Conservation (phyloP, 2,888 invertebrate species). For the Clivina fossor region DNA sequence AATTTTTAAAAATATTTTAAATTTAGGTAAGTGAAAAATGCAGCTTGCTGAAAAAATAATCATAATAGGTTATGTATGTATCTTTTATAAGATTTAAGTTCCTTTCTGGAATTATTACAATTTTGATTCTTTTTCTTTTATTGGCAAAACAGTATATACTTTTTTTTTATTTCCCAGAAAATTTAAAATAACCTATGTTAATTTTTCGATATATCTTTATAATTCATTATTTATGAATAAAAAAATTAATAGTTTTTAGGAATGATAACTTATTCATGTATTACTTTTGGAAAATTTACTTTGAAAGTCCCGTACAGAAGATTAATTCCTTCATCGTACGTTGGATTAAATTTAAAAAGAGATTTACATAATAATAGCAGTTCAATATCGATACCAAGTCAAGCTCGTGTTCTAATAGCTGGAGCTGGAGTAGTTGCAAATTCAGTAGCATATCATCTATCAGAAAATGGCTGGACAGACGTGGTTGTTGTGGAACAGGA, state of each 20-base stretch:
- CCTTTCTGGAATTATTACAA: too few species aligned
- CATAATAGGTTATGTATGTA: too few species aligned
- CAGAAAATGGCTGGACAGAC: slow-evolving; percentile 68
- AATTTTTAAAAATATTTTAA: too few species aligned
- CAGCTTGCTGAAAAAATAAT: too few species aligned
- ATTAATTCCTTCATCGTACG: background rate
- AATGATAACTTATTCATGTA: slow-evolving; percentile 25
- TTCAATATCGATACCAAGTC: slow-evolving; percentile 46
- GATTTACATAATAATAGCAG: slow-evolving; percentile 5
- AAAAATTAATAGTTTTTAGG: too few species aligned
- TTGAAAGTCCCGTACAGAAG: slow-evolving; percentile 17
- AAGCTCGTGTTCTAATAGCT: slow-evolving; percentile 61
- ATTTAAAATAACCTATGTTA: background rate
- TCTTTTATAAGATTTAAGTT: too few species aligned
- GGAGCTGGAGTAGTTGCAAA: slow-evolving; percentile 74
- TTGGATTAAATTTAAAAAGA: slow-evolving; percentile 11
- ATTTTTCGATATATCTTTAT: background rate
- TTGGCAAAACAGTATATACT: too few species aligned
- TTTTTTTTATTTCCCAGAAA: background rate
- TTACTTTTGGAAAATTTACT: slow-evolving; percentile 1
- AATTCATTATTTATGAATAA: too few species aligned
- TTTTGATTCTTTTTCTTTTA: too few species aligned
- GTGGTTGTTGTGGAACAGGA: slow-evolving; percentile 70
- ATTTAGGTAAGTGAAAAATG: too few species aligned
- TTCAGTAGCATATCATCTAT: slow-evolving; percentile 74